Evolutionary conservation across 2,797 vertebrate species (phyloP).

Genomic region (Perodicticus potto): DNA sequence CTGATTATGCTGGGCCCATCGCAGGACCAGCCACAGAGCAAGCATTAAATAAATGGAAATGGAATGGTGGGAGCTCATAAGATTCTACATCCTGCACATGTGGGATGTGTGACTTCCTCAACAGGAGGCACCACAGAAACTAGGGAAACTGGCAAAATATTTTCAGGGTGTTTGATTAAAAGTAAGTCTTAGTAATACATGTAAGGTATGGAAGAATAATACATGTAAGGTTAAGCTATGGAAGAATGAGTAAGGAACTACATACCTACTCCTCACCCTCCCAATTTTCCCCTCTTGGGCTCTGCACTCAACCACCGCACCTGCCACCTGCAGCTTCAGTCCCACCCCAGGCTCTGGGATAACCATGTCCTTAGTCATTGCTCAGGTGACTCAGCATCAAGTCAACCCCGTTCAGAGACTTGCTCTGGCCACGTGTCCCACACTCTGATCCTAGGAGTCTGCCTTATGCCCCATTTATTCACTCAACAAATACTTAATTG

Average conservation of each 20-base stretch:
- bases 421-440: not conserved
- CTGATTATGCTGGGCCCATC: no score
- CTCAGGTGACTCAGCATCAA: constrained; percentile 64
- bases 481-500: constrained; percentile 9
- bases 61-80: not conserved
- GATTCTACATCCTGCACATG: not conserved
- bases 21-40: not conserved
- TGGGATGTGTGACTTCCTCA: not conserved
- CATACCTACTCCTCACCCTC: not conserved
- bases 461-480: constrained; percentile 14
- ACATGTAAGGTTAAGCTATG: not conserved
- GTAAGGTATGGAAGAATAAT: not conserved
- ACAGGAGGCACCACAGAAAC: not conserved
- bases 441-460: constrained; percentile 12
- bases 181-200: not conserved
- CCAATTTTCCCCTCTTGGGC: not conserved
- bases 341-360: constrained; percentile 19
- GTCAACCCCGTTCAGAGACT: constrained; percentile 26
- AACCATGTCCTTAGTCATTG: constrained; percentile 29
- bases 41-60: not conserved
- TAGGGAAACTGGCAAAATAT: not conserved
- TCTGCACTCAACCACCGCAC: not conserved
- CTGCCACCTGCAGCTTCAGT: not conserved
- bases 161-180: constrained; percentile 33
- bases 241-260: not conserved